phyloP scores from a whole-genome alignment of 2,888 invertebrate genomes.

The Lathronympha strigana region DNA sequence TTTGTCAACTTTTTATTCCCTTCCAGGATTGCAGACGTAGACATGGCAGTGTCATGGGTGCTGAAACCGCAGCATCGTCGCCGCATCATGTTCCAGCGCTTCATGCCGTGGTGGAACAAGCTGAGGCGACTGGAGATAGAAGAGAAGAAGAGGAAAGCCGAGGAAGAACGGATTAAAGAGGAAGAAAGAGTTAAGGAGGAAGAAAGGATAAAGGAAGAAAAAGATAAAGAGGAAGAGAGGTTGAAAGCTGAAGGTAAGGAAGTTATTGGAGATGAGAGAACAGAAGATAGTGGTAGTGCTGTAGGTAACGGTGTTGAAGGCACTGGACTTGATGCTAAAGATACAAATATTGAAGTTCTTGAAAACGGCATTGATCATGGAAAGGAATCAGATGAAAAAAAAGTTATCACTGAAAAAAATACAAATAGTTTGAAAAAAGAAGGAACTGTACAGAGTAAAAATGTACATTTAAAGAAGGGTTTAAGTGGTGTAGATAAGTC shows the following conservation, averaged over 20 bases:
- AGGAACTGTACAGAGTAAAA: neutral
- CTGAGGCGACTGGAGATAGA: slow-evolving; percentile 68
- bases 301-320: neutral
- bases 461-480: neutral
- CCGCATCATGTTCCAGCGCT: slow-evolving; percentile 78
- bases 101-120: slow-evolving; percentile 80
- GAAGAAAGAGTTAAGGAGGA: slow-evolving; percentile 35
- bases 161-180: slow-evolving; percentile 47
- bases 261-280: neutral
- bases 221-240: slow-evolving; percentile 14
- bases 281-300: neutral
- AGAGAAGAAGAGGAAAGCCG: slow-evolving; percentile 61
- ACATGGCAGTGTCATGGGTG: slow-evolving; percentile 79
- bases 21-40: slow-evolving; percentile 77
- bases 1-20: neutral
- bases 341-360: neutral
- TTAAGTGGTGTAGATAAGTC: slow-evolving; percentile 7
- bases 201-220: slow-evolving; percentile 33
- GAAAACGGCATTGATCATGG: neutral
- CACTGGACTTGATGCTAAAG: neutral
- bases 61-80: slow-evolving; percentile 78
- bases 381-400: neutral
- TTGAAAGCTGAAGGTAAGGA: neutral
- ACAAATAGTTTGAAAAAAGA: neutral
- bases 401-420: neutral